Base-by-base conservation (phyloP, 2,113 vertebrate genomes). In the Syngnathoides biaculeatus region DNA sequence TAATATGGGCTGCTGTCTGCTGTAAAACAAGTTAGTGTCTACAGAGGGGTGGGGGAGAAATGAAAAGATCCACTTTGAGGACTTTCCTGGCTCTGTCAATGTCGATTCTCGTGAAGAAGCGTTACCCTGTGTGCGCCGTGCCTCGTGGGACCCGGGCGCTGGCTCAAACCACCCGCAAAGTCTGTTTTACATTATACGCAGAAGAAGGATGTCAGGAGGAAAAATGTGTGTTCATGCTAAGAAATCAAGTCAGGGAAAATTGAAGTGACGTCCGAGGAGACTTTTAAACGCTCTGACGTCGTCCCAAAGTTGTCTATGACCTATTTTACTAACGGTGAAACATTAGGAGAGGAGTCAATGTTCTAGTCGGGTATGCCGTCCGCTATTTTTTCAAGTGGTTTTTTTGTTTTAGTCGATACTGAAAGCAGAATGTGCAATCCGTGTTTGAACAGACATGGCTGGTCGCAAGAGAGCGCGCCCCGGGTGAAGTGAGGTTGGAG, bases 71-170 rank as follows among this genome's bases (percentile, higher is more conserved):
- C 86, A 89, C 89, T 90, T 59, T 90, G 86, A 90, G 88, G 88
- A 91, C 89, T 92, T 92, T 90, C 89, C 87, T 90, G 90, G 90
- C 88, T 83, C 86, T 89, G 89, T 89, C 90, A 90, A 70, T 84
- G 79, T 82, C 86, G 79, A 91, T 92, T 91, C 88, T 81, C 77
- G 70, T 80, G 83, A 81, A 89, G 85, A 85, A 79, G 79, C 68
- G 79, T 84, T 84, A 86, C 84, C 83, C 83, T 82, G 81, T 81
- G 85, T 84, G 86, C 79, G 72, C 30, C 57, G 73, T 84, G 67
- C 68, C 81, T 87, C 86, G 86, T 87, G 91, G 87, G 87, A 89
- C 79, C 79, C 65, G 39, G 75, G 61, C 79, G 78, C 83, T 87
- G 91, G 86, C 85, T 83, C 68, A 64, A 86, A 79, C 85, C 84